phyloP scores from a whole-genome alignment of 2,113 vertebrate genomes.

The Empidonax alnorum region DNA sequence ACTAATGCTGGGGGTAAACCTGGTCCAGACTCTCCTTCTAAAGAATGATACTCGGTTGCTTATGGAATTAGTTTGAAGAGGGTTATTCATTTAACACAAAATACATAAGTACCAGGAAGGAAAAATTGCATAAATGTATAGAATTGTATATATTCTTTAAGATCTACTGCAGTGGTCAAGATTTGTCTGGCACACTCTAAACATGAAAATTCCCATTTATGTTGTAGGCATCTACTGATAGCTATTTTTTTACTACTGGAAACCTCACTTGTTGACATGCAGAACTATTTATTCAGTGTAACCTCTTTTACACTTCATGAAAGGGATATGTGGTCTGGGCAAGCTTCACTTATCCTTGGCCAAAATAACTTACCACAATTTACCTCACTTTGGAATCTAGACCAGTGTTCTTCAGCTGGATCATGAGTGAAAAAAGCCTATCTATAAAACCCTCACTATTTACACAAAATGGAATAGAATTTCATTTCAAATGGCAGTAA shows the following conservation, averaged over 20 bases:
- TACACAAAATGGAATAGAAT: background rate
- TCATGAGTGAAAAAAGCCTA: conserved; percentile 2
- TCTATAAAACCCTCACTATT: background rate
- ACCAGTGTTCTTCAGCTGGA: background rate
- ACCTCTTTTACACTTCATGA: conserved; percentile 25
- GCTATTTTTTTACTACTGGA: background rate
- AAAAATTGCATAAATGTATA: background rate
- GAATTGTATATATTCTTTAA: background rate
- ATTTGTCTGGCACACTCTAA: background rate
- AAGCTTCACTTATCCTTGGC: conserved; percentile 19
- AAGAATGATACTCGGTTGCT: conserved; percentile 24
- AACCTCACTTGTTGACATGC: conserved; percentile 17
- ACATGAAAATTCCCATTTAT: background rate
- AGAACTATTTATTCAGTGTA: conserved; percentile 34
- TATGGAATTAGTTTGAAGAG: background rate
- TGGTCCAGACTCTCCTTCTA: background rate
- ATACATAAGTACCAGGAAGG: background rate
- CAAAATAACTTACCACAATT: conserved; percentile 46
- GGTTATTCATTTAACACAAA: background rate
- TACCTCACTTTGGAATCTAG: conserved; percentile 32
- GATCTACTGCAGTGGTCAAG: background rate
- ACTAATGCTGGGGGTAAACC: background rate
- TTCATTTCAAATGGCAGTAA: background rate
- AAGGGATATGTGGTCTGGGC: conserved; percentile 29
- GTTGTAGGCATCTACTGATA: background rate